Evolutionary conservation across 2,113 vertebrate genomes (phyloP), one percentile per base, ranked within the genome.

Genomic region (Triplophysa siluroides): DNA sequence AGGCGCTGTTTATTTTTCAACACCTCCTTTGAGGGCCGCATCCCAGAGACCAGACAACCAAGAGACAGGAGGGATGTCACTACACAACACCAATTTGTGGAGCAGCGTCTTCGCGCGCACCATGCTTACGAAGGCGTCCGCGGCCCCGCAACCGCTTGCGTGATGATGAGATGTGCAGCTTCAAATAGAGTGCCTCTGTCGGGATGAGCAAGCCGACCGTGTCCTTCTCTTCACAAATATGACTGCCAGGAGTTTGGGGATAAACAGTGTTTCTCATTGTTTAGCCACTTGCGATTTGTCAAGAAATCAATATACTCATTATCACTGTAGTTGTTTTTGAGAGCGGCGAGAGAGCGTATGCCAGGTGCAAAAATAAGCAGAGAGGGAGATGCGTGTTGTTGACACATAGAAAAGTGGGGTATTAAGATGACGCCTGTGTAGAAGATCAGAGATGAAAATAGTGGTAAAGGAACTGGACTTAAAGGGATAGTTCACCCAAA

Each of bases 11-110:
- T 86, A 86, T 83, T 86, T 89, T 89, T 90, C 89, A 90, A 90
- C 87, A 80, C 85, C 89, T 89, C 85, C 89, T 90, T 91, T 89
- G 81, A 90, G 88, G 66, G 88, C 87, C 89, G 86, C 83, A 81
- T 45, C 19, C 62, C 83, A 85, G 67, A 81, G 80, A 78, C 50
- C 70, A 76, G 62, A 79, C 81, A 85, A 87, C 80, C 80, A 52
- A 82, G 41, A 87, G 79, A 82, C 73, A 8, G 79, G 84, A 77
- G 83, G 83, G 83, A 81, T 85, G 87, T 87, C 86, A 88, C 82
- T 78, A 61, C 69, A 80, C 73, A 47, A 77, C 63, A 12, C n/a
- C 58, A 72, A 62, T 38, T 76, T 75, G 73, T 84, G 60, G 71
- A 75, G 81, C 5, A 76, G 9, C 47, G 16, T 47, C 45, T 80